Evolutionary conservation across 2,797 vertebrate genomes (phyloP).

Genomic region (Anguilla obscura): DNA sequence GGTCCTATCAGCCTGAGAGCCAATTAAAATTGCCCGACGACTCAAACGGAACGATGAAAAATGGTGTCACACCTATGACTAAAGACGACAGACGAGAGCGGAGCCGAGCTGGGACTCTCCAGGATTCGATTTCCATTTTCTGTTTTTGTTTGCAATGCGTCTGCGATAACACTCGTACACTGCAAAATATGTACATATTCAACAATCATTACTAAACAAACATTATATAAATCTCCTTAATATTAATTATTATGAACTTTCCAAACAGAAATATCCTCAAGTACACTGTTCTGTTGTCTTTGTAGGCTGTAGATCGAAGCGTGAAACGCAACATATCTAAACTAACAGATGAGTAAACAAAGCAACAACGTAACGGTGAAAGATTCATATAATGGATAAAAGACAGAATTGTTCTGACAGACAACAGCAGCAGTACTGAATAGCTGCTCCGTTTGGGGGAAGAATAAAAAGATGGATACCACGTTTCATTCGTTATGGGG

Average conservation of each 20-base stretch:
- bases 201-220: neutral
- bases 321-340: neutral
- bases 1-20: conserved; percentile 4
- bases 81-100: neutral
- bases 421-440: neutral
- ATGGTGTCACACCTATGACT: neutral
- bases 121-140: neutral
- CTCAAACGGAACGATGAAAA: neutral
- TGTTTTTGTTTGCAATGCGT: neutral
- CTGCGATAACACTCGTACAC: neutral
- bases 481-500: conserved; percentile 4
- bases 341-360: conserved; percentile 1
- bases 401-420: neutral
- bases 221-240: neutral
- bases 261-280: neutral
- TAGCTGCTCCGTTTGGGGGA: neutral
- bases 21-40: conserved; percentile 33
- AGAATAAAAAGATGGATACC: neutral
- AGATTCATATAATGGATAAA: neutral
- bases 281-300: neutral
- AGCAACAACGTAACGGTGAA: neutral
- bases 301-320: neutral
- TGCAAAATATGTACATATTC: neutral
- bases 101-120: neutral
- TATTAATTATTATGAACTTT: neutral